phyloP scores from a whole-genome alignment of 1,140 invertebrate species.

The Chrysopa pallens region DNA sequence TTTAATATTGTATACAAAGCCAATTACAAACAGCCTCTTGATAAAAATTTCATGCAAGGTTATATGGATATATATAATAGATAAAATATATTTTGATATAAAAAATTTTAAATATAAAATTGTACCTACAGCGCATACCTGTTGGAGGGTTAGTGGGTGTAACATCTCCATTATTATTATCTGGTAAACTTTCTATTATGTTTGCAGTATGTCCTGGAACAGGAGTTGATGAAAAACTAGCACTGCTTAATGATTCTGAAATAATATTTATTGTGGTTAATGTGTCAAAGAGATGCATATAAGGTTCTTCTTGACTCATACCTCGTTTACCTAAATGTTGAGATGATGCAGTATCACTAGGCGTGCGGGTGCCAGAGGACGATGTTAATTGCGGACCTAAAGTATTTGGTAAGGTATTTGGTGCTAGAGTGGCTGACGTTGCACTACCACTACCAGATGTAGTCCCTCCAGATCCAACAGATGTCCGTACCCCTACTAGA shows the following conservation, averaged over 20 bases:
- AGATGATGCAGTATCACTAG: slow-evolving; percentile 21
- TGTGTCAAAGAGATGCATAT: not conserved
- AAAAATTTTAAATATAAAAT: too few species aligned
- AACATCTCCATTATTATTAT: slow-evolving; percentile 9
- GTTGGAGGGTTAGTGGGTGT: slow-evolving; percentile 8
- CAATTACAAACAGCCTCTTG: too few species aligned
- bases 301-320: not conserved
- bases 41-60: too few species aligned
- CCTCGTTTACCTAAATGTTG: slow-evolving; percentile 10
- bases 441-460: not conserved
- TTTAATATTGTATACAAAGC: too few species aligned
- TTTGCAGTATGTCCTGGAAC: slow-evolving; percentile 23
- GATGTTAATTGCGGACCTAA: too few species aligned
- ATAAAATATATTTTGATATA: too few species aligned
- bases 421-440: not conserved
- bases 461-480: not conserved
- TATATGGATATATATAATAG: too few species aligned
- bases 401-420: not conserved
- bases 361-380: slow-evolving; percentile 15
- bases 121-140: slow-evolving; percentile 7
- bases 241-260: slow-evolving; percentile 39
- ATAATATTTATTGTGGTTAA: slow-evolving; percentile 1
- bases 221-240: slow-evolving; percentile 27
- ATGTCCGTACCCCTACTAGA: not conserved
- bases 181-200: slow-evolving; percentile 15